These are phyloP conservation scores for Xiphorhynchus elegans DNA, from an alignment of 2,113 vertebrate genomes.

Conservation along the genomic window DNA sequence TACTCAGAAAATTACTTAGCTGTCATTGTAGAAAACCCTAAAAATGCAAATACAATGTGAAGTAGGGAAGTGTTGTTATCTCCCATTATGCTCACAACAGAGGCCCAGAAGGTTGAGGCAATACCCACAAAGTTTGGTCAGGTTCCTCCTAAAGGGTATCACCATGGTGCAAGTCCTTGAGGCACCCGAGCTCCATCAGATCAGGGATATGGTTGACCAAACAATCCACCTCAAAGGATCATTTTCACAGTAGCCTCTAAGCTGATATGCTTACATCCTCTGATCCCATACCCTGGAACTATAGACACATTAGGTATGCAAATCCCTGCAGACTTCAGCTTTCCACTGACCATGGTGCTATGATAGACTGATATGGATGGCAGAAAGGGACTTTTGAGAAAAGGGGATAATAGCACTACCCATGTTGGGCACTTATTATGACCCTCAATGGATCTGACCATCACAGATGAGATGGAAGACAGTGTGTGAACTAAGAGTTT, in stretches of 20 bases:
- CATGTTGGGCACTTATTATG: neutral
- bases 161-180: neutral
- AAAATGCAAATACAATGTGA: neutral
- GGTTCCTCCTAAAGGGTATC: neutral
- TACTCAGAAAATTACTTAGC: constrained; percentile 10
- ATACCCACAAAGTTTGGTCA: rapidly evolving
- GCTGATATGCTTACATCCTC: neutral
- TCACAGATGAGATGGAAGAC: neutral
- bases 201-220: neutral
- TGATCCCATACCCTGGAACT: neutral
- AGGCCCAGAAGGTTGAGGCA: neutral
- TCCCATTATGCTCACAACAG: neutral
- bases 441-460: neutral
- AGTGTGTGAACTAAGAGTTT: neutral
- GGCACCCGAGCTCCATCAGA: neutral
- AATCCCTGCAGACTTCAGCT: neutral
- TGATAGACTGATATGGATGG: neutral
- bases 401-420: neutral
- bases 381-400: neutral
- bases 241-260: neutral
- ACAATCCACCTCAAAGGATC: neutral
- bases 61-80: neutral
- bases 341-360: neutral
- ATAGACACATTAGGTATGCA: rapidly evolving
- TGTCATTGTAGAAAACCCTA: neutral